Percentiles rank a stretch among this genome's conserved stretches.
Evolutionary conservation across 2,113 vertebrate species (phyloP).

Genomic region (Microcebus ravelobensis): DNA sequence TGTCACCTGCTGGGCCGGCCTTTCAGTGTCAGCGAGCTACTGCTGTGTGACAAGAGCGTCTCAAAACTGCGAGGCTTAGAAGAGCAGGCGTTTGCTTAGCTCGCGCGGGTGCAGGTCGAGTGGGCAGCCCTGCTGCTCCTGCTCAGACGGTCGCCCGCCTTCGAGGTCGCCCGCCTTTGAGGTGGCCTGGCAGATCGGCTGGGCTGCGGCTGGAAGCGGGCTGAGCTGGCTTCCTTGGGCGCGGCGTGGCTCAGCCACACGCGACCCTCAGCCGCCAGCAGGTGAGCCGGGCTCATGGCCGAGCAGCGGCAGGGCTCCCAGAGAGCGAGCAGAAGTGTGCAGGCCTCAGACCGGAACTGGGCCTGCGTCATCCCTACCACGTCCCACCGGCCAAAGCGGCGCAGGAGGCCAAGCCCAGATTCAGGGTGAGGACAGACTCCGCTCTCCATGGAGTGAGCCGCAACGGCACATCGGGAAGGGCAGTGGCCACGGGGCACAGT

Average conservation of each 20-base stretch:
- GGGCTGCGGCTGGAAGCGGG: not conserved
- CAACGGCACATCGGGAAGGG: not conserved
- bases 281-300: not conserved
- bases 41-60: not conserved
- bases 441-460: not conserved
- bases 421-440: too few species aligned
- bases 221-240: not conserved
- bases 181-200: not conserved
- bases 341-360: not conserved
- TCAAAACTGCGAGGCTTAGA: not conserved
- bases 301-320: not conserved
- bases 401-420: not conserved
- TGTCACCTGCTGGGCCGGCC: not conserved
- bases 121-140: not conserved
- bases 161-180: not conserved
- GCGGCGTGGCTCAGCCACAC: rapidly evolving
- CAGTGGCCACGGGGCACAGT: not conserved
- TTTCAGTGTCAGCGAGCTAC: not conserved
- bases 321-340: not conserved
- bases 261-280: not conserved
- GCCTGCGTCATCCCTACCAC: too few species aligned
- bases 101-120: not conserved
- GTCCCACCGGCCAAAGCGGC: not conserved
- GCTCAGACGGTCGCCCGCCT: not conserved
- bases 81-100: not conserved